Percentiles rank a stretch among this genome's conserved stretches.
Conservation (phyloP, 2,797 vertebrate species). For the Tapera naevia region DNA sequence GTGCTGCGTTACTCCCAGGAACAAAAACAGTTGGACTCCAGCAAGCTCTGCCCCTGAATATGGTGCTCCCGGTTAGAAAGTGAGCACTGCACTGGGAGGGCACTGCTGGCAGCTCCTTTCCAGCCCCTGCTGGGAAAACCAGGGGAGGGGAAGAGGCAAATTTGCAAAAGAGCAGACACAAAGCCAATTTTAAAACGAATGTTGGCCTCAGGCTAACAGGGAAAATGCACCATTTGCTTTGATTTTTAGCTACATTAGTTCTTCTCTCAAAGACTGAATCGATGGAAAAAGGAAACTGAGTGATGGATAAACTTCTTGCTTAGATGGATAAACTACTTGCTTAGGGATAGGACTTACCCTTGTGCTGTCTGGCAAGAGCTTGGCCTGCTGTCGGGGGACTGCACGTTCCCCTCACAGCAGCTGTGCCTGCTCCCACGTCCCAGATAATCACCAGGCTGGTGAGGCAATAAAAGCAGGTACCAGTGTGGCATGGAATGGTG, state of each 20-base stretch:
- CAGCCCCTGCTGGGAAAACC: not conserved
- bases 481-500: not conserved
- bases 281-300: not conserved
- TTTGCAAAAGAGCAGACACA: not conserved
- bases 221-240: constrained; percentile 18
- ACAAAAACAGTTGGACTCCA: not conserved
- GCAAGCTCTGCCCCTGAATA: not conserved
- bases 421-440: not conserved
- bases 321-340: too few relatives aligned
- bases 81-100: not conserved
- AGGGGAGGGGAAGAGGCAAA: not conserved
- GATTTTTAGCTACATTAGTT: constrained; percentile 38
- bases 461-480: not conserved
- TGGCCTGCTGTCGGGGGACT: not conserved
- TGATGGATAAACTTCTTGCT: not conserved
- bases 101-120: not conserved
- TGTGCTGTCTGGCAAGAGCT: not conserved
- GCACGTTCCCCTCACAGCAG: not conserved
- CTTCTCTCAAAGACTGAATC: constrained; percentile 1
- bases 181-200: not conserved
- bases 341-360: not conserved
- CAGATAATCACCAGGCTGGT: not conserved
- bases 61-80: fast-evolving
- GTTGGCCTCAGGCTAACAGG: not conserved
- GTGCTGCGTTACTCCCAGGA: not conserved